Conservation (phyloP, 1,140 invertebrate species). For the Diorhabda sublineata region DNA sequence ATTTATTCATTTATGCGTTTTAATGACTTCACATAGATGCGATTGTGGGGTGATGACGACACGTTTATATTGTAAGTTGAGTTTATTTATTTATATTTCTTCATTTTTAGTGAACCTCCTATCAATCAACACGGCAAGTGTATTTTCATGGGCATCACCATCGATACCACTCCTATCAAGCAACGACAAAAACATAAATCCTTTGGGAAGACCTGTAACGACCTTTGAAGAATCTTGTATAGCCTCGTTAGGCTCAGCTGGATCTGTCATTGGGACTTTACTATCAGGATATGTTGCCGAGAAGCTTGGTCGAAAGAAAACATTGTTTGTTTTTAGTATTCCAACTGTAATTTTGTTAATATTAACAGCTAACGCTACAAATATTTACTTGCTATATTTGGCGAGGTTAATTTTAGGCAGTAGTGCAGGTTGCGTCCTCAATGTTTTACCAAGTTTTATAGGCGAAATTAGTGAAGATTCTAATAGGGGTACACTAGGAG, state of each 20-base stretch:
- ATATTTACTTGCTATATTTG: conserved; percentile 41
- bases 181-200: conserved; percentile 30
- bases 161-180: conserved; percentile 54
- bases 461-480: conserved; percentile 50
- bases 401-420: conserved; percentile 49
- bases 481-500: conserved; percentile 44
- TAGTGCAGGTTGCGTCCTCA: conserved; percentile 48
- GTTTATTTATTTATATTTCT: too few species aligned
- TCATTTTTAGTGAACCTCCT: conserved; percentile 58
- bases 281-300: conserved; percentile 43
- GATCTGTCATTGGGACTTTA: conserved; percentile 55
- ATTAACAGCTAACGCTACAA: conserved; percentile 45
- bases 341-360: conserved; percentile 47
- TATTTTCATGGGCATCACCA: conserved; percentile 71
- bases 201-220: conserved; percentile 43
- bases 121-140: conserved; percentile 58
- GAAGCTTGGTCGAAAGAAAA: conserved; percentile 48
- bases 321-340: conserved; percentile 42
- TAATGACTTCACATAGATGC: too few species aligned
- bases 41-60: too few species aligned
- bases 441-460: conserved; percentile 51
- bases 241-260: conserved; percentile 70
- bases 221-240: conserved; percentile 70
- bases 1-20: too few species aligned
- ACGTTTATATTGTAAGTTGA: too few species aligned